A percentile compares a stretch with the other conserved stretches of the same genome.
Conservation (phyloP, 2,113 vertebrate genomes). For the Xiphorhynchus elegans region DNA sequence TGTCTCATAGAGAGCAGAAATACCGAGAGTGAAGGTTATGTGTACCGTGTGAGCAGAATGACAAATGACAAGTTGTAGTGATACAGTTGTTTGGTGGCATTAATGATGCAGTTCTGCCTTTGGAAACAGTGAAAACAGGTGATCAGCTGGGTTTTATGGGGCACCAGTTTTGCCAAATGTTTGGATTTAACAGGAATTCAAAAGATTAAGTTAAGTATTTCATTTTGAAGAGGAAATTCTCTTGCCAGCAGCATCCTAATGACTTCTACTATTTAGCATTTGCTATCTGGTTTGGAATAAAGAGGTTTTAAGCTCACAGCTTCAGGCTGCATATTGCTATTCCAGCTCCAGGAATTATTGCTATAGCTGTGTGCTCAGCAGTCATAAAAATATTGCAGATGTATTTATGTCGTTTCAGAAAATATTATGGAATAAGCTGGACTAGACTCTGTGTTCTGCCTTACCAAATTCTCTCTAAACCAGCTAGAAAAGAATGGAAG, state of each 20-base stretch:
- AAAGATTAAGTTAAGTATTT: background rate
- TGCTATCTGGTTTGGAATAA: constrained; percentile 29
- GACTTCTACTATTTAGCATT: background rate
- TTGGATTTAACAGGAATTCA: background rate
- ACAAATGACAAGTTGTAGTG: background rate
- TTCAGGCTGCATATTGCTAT: background rate
- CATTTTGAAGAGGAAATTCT: background rate
- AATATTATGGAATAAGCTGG: background rate
- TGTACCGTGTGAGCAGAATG: constrained; percentile 9
- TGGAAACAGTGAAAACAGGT: background rate
- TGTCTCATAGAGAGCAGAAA: background rate
- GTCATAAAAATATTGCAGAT: constrained; percentile 7
- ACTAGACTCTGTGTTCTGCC: background rate
- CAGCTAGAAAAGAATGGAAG: background rate
- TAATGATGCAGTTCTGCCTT: background rate
- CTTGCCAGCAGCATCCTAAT: constrained; percentile 19
- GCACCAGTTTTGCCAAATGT: background rate
- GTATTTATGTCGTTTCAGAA: constrained; percentile 17
- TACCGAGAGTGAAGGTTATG: background rate
- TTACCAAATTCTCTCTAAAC: background rate
- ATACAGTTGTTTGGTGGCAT: background rate
- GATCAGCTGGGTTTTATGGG: background rate
- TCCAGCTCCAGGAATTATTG: constrained; percentile 6
- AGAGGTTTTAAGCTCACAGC: constrained; percentile 16
- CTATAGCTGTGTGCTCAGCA: constrained; percentile 5